Percentiles rank a stretch among this genome's conserved stretches.
Evolutionary conservation across 2,113 vertebrate genomes (phyloP).

Genomic region (Psephotus haematonotus): DNA sequence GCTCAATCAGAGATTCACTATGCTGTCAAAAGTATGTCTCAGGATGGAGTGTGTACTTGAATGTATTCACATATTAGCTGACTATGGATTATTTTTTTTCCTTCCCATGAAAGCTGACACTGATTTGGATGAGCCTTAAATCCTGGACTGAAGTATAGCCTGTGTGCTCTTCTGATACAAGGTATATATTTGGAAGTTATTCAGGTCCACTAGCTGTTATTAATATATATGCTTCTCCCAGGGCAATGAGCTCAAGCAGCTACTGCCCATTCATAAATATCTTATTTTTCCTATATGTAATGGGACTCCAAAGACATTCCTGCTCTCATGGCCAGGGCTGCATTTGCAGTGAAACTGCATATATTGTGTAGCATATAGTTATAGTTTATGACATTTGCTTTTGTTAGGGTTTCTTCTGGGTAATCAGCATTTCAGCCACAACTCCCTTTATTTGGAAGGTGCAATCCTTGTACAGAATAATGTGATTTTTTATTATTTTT

Average conservation of each 20-base stretch:
- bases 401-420: constrained; percentile 37
- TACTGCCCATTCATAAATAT: constrained; percentile 56
- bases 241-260: constrained; percentile 10
- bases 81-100: background rate
- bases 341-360: background rate
- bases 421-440: constrained; percentile 38
- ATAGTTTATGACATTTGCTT: constrained; percentile 44
- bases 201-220: background rate
- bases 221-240: constrained; percentile 44
- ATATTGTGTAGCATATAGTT: background rate
- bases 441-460: background rate
- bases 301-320: constrained; percentile 41
- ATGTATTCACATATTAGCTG: background rate
- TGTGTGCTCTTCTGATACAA: background rate
- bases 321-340: background rate
- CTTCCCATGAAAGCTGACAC: background rate
- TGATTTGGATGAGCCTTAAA: constrained; percentile 1
- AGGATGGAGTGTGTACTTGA: background rate
- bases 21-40: background rate
- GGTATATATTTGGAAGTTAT: background rate
- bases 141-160: background rate
- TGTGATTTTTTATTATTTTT: background rate
- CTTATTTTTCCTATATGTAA: background rate
- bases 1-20: background rate
- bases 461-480: background rate